These are phyloP conservation scores for Dolichomitus sp. DNA, from an alignment of 2,888 invertebrate genomes.

Conservation along the genomic window DNA sequence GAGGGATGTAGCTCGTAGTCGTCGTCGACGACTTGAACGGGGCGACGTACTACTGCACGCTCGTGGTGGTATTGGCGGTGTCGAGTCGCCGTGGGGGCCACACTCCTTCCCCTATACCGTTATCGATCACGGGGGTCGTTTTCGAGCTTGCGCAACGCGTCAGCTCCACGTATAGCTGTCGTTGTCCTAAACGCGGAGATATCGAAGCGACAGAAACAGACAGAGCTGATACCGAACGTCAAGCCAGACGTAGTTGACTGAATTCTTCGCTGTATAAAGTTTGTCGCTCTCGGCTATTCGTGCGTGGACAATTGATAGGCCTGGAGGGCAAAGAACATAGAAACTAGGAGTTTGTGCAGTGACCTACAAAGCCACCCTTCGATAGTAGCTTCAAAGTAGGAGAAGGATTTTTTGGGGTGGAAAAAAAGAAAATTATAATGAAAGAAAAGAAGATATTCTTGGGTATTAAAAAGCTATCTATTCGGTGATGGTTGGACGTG, in stretches of 20 bases:
- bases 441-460: background rate
- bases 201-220: slow-evolving; percentile 13
- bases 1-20: slow-evolving; percentile 14
- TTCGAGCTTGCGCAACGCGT: slow-evolving; percentile 67
- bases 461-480: slow-evolving; percentile 50
- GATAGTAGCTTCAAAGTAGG: background rate
- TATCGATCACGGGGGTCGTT: slow-evolving; percentile 77
- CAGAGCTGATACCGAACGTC: background rate
- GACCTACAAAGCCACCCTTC: background rate
- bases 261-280: slow-evolving; percentile 13
- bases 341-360: background rate
- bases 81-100: slow-evolving; percentile 27
- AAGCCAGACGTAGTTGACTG: background rate
- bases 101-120: slow-evolving; percentile 71
- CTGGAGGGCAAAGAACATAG: background rate
- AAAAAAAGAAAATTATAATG: background rate
- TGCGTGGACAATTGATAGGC: slow-evolving; percentile 14
- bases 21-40: slow-evolving; percentile 47
- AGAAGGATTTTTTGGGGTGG: slow-evolving; percentile 6
- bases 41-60: slow-evolving; percentile 61
- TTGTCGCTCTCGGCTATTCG: slow-evolving; percentile 5
- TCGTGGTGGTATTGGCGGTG: slow-evolving; percentile 48
- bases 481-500: background rate
- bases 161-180: background rate
- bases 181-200: slow-evolving; percentile 4